Evolutionary conservation across 2,113 vertebrate species (phyloP), one percentile per base, ranked within the genome.

Genomic region (Fregata magnificens): DNA sequence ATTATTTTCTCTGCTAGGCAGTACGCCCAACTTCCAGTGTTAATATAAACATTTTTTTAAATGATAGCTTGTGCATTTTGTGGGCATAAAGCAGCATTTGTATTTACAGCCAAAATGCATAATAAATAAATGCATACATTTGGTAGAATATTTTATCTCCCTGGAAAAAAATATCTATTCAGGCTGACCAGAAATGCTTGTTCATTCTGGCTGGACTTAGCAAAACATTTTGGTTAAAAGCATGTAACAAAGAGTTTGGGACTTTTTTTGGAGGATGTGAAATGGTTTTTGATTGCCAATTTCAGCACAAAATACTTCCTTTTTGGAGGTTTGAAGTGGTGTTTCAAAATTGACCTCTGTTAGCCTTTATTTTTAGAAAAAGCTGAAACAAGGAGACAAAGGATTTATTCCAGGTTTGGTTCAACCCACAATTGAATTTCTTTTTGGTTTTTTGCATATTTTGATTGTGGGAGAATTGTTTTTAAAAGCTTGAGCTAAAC

Each of bases 1-100:
- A 95, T 97, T 96, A 97, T 97, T 97, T 97, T 97, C 96, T 96
- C 95, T 70, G 89, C 96, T 89, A 97, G 96, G 94, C 95, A 83
- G 59, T 61, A 78, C 34, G 82, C 96, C 96, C 95, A 95, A 93
- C 94, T 96, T 95, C 67, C 95, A 97, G 58, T 71, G 89, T 93
- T 96, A 97, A 95, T 96, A 94, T 95, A 97, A 97, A 97, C 95
- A 95, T 96, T 95, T 97, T 95, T 93, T 91, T 6, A 91, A 97
- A 97, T 96, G 93, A 91, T 96, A 95, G 93, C 91, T 89, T 95
- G 81, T 81, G 88, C 67, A 53, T 93, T 92, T 91, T 86, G 83
- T 92, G 78, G 63, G 93, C 78, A 94, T 74, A 84, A 94, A 94
- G 84, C 67, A 71, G 67, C 72, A 45, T 86, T 93, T 83, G 71